Percentiles rank a stretch among this genome's conserved stretches.
phyloP scores from a whole-genome alignment of 2,888 invertebrate genomes.

The Drosophila fungiperda region DNA sequence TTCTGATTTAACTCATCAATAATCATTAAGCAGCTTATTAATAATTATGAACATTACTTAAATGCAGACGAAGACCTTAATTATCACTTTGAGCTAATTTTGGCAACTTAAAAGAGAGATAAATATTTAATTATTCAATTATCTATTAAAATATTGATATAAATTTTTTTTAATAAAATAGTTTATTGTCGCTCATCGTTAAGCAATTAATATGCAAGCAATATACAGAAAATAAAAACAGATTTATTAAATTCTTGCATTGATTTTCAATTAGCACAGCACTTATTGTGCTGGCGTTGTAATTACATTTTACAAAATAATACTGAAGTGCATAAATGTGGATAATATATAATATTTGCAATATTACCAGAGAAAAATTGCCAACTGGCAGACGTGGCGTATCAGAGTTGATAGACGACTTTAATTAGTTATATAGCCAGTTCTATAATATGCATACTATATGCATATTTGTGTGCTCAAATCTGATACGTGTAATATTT shows the following conservation, averaged over 20 bases:
- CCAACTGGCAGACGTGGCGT: slow-evolving; percentile 41
- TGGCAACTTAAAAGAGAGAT: neutral
- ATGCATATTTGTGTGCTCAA: slow-evolving; percentile 9
- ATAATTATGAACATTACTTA: neutral
- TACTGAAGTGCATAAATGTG: slow-evolving; percentile 1
- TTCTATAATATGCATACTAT: slow-evolving; percentile 7
- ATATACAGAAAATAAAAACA: slow-evolving; percentile 11
- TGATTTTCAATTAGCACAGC: slow-evolving; percentile 65
- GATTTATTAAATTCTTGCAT: slow-evolving; percentile 36
- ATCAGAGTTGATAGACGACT: slow-evolving; percentile 46
- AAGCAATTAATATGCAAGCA: slow-evolving; percentile 12
- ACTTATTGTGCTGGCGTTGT: slow-evolving; percentile 50
- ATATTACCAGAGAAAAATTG: slow-evolving; percentile 20
- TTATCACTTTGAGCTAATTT: slow-evolving; percentile 1
- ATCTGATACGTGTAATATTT: slow-evolving; percentile 57
- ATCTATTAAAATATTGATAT: neutral
- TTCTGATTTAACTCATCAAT: neutral
- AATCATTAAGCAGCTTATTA: neutral
- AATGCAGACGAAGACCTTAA: neutral
- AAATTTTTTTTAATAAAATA: neutral
- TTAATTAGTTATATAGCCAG: slow-evolving; percentile 35
- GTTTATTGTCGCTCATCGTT: neutral
- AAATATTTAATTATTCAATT: slow-evolving; percentile 3
- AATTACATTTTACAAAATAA: slow-evolving; percentile 37
- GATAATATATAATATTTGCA: slow-evolving; percentile 14